Evolutionary conservation across 2,113 vertebrate species (phyloP).

Genomic region (Ardeotis arabs): DNA sequence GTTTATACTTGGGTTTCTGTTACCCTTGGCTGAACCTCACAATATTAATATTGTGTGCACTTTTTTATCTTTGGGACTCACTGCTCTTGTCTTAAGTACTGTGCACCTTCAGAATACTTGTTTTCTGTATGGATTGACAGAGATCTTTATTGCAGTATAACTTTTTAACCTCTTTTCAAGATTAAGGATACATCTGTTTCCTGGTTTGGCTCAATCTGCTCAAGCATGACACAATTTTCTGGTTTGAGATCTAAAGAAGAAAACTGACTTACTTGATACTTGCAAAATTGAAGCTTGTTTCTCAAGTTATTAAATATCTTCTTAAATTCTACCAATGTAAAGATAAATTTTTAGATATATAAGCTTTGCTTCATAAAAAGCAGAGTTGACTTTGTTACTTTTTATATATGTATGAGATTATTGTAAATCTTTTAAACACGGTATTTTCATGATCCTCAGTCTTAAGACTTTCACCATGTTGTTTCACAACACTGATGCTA

Average conservation of each 20-base stretch:
- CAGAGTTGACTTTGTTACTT: neutral
- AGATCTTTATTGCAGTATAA: neutral
- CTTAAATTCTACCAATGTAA: neutral
- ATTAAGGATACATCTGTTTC: constrained; percentile 4
- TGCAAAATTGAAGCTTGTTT: neutral
- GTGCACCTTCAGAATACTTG: neutral
- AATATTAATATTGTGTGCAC: no score
- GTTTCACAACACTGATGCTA: neutral
- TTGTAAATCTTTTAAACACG: neutral
- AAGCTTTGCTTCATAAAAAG: neutral
- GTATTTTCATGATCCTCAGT: neutral
- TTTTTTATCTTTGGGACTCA: neutral
- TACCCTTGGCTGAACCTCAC: neutral
- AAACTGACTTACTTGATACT: neutral
- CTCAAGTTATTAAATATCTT: neutral
- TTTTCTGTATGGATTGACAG: neutral
- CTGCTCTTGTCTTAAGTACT: neutral
- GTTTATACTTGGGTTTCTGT: neutral
- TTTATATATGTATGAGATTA: neutral
- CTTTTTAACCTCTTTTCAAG: neutral
- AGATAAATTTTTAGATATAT: neutral
- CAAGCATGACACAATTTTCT: neutral
- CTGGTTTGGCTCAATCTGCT: constrained; percentile 1
- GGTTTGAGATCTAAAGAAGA: neutral
- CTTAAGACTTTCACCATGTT: neutral